A percentile compares a stretch with the other conserved stretches of the same genome.
These are phyloP conservation scores for Lissonota sp. DNA, from an alignment of 2,888 invertebrate genomes.

Conservation along the genomic window DNA sequence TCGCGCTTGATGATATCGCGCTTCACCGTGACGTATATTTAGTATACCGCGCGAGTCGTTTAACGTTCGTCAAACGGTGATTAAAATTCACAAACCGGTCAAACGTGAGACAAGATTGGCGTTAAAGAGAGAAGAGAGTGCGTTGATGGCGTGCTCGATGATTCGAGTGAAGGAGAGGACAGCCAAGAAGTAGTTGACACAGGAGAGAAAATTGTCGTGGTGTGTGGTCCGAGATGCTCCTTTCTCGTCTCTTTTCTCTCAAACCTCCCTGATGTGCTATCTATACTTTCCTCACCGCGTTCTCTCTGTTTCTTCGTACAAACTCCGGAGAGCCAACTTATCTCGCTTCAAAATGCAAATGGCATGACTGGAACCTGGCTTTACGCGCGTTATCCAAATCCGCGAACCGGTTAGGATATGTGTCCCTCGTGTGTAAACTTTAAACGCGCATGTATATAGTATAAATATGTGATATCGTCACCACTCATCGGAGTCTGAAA, in stretches of 20 bases:
- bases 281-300: conserved; percentile 17
- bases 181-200: conserved; percentile 63
- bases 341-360: conserved; percentile 65
- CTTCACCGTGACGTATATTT: not conserved
- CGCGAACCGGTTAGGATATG: conserved; percentile 57
- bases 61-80: conserved; percentile 58
- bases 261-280: not conserved
- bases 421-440: conserved; percentile 9
- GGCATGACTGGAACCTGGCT: conserved; percentile 39
- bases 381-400: conserved; percentile 41
- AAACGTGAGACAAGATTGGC: conserved; percentile 54
- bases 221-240: conserved; percentile 58
- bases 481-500: conserved; percentile 30
- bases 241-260: conserved; percentile 19
- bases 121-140: conserved; percentile 49
- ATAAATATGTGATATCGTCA: conserved; percentile 54
- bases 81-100: conserved; percentile 60
- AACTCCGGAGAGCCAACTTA: conserved; percentile 56
- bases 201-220: conserved; percentile 39
- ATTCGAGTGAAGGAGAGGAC: conserved; percentile 38
- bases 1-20: conserved; percentile 16
- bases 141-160: conserved; percentile 25
- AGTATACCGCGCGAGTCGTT: not conserved
- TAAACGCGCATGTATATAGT: conserved; percentile 3
- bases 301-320: conserved; percentile 30